Conservation (phyloP, 2,797 vertebrate species). For the Aythya fuligula region DNA sequence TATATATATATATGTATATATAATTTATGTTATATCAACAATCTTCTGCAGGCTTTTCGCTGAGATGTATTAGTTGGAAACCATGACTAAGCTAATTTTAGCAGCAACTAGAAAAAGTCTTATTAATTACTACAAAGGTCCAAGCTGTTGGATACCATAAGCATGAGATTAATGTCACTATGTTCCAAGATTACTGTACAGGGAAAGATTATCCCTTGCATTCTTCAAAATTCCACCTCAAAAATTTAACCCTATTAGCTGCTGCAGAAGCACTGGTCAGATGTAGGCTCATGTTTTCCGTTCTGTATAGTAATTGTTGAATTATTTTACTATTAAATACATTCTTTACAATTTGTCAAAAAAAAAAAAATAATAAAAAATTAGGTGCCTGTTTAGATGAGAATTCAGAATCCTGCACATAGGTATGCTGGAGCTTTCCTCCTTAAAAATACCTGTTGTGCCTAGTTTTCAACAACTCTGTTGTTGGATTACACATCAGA, state of each 20-base stretch:
- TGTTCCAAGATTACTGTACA: constrained; percentile 23
- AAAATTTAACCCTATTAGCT: neutral
- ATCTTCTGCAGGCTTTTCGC: neutral
- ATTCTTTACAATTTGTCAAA: neutral
- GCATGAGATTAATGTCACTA: neutral
- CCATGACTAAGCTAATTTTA: constrained; percentile 25
- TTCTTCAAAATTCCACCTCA: neutral
- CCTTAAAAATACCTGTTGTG: neutral
- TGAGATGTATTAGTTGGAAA: neutral
- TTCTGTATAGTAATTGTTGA: neutral
- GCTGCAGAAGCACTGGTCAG: neutral
- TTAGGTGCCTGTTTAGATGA: neutral
- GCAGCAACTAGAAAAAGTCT: neutral
- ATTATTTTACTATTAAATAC: neutral
- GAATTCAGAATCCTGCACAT: neutral
- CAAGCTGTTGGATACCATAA: neutral
- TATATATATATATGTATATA: neutral
- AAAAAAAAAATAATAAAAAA: too few species aligned
- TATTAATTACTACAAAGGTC: neutral
- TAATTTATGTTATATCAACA: neutral
- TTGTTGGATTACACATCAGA: neutral
- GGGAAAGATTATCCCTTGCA: neutral
- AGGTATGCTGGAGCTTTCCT: neutral
- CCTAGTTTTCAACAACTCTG: neutral
- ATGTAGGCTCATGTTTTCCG: neutral